Conservation (phyloP, 1,140 invertebrate genomes). For the Drosophila serrata region DNA sequence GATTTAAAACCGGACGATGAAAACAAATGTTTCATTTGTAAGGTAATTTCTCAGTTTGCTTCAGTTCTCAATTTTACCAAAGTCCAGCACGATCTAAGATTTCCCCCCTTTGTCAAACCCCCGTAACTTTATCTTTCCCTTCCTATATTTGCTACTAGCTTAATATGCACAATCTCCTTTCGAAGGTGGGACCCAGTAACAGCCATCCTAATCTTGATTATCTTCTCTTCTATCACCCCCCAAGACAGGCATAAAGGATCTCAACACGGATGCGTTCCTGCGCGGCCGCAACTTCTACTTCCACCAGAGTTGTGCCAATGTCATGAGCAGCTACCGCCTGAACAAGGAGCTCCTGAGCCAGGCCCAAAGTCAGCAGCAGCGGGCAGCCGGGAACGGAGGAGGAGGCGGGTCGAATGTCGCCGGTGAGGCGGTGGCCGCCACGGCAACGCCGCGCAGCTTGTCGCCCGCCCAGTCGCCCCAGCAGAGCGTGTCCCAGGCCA, state of each 20-base stretch:
- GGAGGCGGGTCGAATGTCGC: neutral
- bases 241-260: conserved; percentile 85
- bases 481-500: conserved; percentile 63
- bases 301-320: conserved; percentile 84
- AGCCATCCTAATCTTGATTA: conserved; percentile 20
- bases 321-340: conserved; percentile 81
- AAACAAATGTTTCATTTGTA: conserved; percentile 84
- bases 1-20: neutral
- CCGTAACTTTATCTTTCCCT: too few relatives aligned
- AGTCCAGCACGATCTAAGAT: too few relatives aligned
- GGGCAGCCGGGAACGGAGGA: conserved; percentile 24
- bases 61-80: too few relatives aligned
- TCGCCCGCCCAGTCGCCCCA: conserved; percentile 74
- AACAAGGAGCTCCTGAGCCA: conserved; percentile 79
- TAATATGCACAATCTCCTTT: conserved; percentile 9
- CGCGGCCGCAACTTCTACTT: conserved; percentile 84
- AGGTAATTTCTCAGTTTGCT: conserved; percentile 84
- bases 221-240: conserved; percentile 36
- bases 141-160: conserved; percentile 11
- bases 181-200: neutral
- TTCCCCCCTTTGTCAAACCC: too few relatives aligned
- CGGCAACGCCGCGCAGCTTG: conserved; percentile 66
- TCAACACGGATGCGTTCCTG: conserved; percentile 80
- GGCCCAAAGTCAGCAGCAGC: conserved; percentile 60
- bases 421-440: conserved; percentile 38